A percentile compares a stretch with the other conserved stretches of the same genome.
Evolutionary conservation across 2,113 vertebrate species (phyloP).

Genomic region (Vireo altiloquus): DNA sequence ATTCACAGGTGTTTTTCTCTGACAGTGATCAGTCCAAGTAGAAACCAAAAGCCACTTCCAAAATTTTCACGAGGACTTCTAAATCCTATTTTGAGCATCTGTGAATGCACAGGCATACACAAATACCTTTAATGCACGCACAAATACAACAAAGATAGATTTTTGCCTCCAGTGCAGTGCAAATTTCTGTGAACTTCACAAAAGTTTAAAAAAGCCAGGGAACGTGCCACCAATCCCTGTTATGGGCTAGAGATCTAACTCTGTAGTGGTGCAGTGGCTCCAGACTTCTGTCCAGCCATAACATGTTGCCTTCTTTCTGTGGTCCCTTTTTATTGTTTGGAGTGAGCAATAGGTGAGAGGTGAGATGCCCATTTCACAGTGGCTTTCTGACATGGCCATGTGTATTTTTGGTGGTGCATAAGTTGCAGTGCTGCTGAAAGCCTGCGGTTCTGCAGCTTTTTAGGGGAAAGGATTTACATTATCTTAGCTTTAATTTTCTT

Average conservation of each 20-base stretch:
- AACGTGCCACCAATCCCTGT: accelerated
- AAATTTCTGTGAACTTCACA: background rate
- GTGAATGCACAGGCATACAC: background rate
- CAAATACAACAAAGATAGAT: background rate
- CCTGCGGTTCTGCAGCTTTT: background rate
- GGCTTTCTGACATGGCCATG: background rate
- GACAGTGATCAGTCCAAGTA: background rate
- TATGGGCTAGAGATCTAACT: background rate
- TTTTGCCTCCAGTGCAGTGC: background rate
- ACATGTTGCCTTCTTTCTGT: background rate
- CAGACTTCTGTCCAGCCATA: background rate
- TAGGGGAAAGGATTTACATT: constrained; percentile 43
- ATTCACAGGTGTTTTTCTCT: background rate
- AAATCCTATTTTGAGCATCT: background rate
- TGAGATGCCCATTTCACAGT: background rate
- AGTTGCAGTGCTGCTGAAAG: constrained; percentile 3
- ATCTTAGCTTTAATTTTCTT: constrained; percentile 44
- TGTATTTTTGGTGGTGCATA: background rate
- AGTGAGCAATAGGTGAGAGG: background rate
- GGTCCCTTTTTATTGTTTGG: background rate
- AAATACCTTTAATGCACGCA: background rate
- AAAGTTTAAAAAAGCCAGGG: background rate
- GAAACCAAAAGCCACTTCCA: background rate
- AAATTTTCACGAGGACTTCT: background rate
- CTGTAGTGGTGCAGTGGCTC: background rate